A percentile compares a stretch with the other conserved stretches of the same genome.
phyloP scores from a whole-genome alignment of 2,797 vertebrate species.

The Phyllotis vaccarum region DNA sequence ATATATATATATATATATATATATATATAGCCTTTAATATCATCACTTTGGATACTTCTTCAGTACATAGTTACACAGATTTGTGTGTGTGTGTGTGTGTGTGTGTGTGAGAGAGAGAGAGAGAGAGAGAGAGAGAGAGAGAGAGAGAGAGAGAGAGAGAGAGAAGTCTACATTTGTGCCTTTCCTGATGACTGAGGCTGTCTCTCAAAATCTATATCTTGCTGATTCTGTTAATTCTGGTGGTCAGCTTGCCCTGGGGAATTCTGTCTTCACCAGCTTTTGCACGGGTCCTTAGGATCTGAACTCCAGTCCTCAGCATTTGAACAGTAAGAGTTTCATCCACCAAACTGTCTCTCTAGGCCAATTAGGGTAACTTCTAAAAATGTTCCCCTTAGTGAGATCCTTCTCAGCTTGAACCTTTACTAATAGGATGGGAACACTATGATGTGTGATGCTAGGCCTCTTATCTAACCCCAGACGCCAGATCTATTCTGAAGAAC shows the following conservation, averaged over 20 bases:
- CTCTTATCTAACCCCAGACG: neutral
- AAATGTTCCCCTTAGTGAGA: neutral
- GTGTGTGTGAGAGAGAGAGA: neutral
- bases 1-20: neutral
- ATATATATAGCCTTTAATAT: neutral
- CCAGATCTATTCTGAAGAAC: slow-evolving; percentile 8
- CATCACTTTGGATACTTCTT: neutral
- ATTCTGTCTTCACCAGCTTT: neutral
- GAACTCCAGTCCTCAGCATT: neutral
- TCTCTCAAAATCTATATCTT: neutral
- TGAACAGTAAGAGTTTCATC: neutral
- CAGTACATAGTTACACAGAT: neutral
- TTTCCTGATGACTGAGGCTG: neutral
- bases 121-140: too few relatives aligned
- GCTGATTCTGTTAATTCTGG: too few relatives aligned
- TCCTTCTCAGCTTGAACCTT: neutral
- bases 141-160: too few relatives aligned
- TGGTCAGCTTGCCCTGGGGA: neutral
- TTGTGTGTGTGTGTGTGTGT: too few relatives aligned
- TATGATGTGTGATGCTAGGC: neutral
- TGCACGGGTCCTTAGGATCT: neutral
- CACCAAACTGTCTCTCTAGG: neutral
- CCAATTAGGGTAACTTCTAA: neutral
- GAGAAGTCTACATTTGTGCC: neutral
- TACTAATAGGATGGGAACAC: neutral